Evolutionary conservation across 2,797 vertebrate genomes (phyloP).

Genomic region (Alauda arvensis): DNA sequence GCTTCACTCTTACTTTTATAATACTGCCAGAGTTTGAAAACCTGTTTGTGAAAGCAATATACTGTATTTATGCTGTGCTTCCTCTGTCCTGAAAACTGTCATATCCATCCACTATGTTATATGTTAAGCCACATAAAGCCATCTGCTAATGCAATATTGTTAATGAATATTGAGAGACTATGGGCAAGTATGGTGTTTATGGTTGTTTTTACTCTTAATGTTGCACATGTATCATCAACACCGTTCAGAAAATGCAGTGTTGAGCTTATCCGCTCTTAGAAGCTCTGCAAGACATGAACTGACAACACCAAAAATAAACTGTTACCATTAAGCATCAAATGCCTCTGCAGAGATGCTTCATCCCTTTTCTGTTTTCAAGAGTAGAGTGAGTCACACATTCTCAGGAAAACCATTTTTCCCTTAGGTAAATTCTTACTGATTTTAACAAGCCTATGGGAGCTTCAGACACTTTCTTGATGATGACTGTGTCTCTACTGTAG

Average conservation of each 20-base stretch:
- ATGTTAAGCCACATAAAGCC: background rate
- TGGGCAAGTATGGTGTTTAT: background rate
- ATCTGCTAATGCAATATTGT: background rate
- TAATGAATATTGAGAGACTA: background rate
- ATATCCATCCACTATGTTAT: background rate
- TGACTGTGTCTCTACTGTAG: background rate
- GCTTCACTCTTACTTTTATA: constrained; percentile 1
- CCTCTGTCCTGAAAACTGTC: background rate
- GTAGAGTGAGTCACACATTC: background rate
- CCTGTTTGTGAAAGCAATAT: background rate
- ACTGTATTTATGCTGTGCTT: background rate
- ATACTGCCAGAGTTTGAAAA: background rate
- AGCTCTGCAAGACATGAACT: background rate
- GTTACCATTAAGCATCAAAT: background rate
- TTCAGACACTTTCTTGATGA: background rate
- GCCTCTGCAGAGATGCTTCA: background rate
- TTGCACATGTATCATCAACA: background rate
- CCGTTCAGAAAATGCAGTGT: background rate
- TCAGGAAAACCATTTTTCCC: background rate
- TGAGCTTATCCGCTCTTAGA: background rate
- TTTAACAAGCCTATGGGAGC: background rate
- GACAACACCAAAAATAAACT: background rate
- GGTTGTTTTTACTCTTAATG: background rate
- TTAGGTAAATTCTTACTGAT: background rate
- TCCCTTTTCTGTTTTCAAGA: background rate